phyloP scores from a whole-genome alignment of 2,797 vertebrate species.

The Eulemur mongoz region DNA sequence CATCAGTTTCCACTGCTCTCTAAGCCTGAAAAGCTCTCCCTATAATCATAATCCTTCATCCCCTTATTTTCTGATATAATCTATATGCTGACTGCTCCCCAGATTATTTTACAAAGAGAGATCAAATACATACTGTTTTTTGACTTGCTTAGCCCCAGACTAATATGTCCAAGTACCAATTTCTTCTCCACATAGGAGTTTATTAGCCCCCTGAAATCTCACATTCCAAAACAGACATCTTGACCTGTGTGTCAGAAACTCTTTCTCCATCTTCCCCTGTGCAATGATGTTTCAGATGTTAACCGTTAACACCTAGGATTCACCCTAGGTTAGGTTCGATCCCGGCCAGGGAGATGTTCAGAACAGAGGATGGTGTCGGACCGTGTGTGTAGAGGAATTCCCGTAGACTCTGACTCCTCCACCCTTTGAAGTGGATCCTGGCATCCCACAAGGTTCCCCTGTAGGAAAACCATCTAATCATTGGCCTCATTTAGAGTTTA shows the following conservation, averaged over 20 bases:
- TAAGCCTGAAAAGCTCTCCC: neutral
- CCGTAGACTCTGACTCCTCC: neutral
- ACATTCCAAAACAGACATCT: neutral
- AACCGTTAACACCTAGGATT: neutral
- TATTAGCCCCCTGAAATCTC: neutral
- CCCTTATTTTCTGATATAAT: neutral
- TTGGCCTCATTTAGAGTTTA: conserved; percentile 1
- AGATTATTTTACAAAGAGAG: neutral
- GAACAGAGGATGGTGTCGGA: neutral
- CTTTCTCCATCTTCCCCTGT: neutral
- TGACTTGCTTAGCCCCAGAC: neutral
- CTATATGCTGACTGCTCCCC: neutral
- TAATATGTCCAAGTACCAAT: neutral
- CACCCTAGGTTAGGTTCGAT: neutral
- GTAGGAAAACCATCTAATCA: neutral
- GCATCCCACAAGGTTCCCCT: neutral
- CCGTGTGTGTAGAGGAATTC: neutral
- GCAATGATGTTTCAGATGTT: neutral
- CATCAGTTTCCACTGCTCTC: neutral
- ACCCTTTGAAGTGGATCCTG: neutral
- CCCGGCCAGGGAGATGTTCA: neutral
- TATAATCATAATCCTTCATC: neutral
- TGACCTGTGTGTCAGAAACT: neutral
- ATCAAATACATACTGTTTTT: neutral
- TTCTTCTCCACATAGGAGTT: neutral